Conservation (phyloP, 2,113 vertebrate genomes). For the Oryzias javanicus region DNA sequence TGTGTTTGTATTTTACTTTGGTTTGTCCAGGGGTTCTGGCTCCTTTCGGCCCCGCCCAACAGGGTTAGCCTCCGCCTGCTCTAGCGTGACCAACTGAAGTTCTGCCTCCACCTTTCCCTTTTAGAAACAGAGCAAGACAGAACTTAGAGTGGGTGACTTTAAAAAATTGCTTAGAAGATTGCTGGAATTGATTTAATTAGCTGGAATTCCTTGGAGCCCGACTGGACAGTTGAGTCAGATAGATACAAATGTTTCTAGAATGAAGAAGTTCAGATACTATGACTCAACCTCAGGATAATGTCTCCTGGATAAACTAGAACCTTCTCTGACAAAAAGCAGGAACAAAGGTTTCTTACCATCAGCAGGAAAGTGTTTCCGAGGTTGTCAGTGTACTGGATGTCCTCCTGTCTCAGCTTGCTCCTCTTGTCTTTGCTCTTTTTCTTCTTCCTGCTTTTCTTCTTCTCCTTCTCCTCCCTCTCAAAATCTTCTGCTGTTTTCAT, state of each 20-base stretch:
- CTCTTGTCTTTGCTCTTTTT: conserved; percentile 74
- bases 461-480: conserved; percentile 80
- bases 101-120: conserved; percentile 95
- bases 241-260: too few species aligned
- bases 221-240: too few species aligned
- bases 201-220: too few species aligned
- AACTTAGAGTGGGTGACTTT: too few species aligned
- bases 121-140: conserved; percentile 9
- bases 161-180: too few species aligned
- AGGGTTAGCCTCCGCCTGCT: conserved; percentile 87
- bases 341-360: conserved; percentile 68
- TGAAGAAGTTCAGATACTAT: too few species aligned
- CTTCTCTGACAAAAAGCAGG: neutral
- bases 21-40: conserved; percentile 91
- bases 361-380: conserved; percentile 82
- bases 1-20: conserved; percentile 77
- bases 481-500: conserved; percentile 82
- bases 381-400: conserved; percentile 82
- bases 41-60: conserved; percentile 88
- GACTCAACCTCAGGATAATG: too few species aligned
- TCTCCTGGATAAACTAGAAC: too few species aligned
- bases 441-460: conserved; percentile 68
- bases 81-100: conserved; percentile 85
- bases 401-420: conserved; percentile 77
- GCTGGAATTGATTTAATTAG: too few species aligned